Conservation (phyloP, 2,797 vertebrate species). For the Smutsia temminckii region DNA sequence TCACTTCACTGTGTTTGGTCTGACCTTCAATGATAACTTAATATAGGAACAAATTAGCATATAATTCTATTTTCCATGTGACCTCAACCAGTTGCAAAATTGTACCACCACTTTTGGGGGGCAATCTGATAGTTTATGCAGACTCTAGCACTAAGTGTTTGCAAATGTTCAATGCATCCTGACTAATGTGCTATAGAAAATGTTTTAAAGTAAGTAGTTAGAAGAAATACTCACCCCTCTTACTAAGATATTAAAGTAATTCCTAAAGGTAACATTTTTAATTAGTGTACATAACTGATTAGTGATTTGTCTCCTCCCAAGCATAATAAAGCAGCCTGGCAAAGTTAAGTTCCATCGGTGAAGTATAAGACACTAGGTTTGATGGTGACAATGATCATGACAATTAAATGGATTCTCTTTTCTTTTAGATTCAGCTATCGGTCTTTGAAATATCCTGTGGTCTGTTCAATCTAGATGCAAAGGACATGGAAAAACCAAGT, state of each 20-base stretch:
- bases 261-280: conserved; percentile 59
- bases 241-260: conserved; percentile 45
- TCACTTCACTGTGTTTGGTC: conserved; percentile 54
- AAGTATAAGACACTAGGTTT: conserved; percentile 30
- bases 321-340: neutral
- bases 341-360: conserved; percentile 48
- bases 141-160: neutral
- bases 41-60: conserved; percentile 74
- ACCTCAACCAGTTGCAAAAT: conserved; percentile 52
- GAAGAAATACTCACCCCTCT: neutral
- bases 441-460: conserved; percentile 72
- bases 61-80: conserved; percentile 74
- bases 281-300: conserved; percentile 55
- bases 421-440: conserved; percentile 72
- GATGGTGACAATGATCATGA: conserved; percentile 1
- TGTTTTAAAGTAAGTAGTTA: conserved; percentile 22
- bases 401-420: neutral
- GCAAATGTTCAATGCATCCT: neutral
- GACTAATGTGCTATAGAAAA: neutral
- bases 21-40: conserved; percentile 70
- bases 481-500: conserved; percentile 67
- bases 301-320: conserved; percentile 49
- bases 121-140: neutral
- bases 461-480: conserved; percentile 67
- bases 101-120: neutral